Conservation (phyloP, 2,113 vertebrate species). For the Electrona antarctica region DNA sequence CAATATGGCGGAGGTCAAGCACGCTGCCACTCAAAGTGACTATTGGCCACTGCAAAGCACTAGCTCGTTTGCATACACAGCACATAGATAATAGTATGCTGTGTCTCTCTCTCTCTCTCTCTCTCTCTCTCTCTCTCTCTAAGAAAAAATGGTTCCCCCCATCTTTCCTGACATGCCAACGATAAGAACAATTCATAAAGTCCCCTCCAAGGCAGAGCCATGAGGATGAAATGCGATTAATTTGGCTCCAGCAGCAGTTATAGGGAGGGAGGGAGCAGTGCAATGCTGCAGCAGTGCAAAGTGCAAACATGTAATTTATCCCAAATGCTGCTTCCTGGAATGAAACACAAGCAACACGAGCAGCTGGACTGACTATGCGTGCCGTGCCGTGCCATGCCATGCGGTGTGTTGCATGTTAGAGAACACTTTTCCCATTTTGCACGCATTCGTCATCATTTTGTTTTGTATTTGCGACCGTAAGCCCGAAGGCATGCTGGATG, state of each 20-base stretch:
- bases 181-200: too few species aligned
- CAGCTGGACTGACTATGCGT: slow-evolving; percentile 1
- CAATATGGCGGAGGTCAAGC: too few species aligned
- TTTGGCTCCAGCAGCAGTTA: too few species aligned
- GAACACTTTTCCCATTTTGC: slow-evolving; percentile 33
- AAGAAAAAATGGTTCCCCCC: too few species aligned
- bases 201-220: slow-evolving; percentile 17
- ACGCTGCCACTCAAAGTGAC: too few species aligned
- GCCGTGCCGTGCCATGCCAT: slow-evolving; percentile 20
- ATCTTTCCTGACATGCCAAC: too few species aligned
- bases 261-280: background rate
- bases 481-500: slow-evolving; percentile 44
- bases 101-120: too few species aligned
- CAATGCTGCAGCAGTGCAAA: background rate
- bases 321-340: slow-evolving; percentile 29
- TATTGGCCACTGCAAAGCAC: too few species aligned
- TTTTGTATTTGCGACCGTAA: slow-evolving; percentile 42
- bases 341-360: slow-evolving; percentile 34
- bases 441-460: slow-evolving; percentile 72
- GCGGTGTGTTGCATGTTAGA: slow-evolving; percentile 47
- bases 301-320: slow-evolving; percentile 31
- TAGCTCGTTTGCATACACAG: too few species aligned
- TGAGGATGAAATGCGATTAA: slow-evolving; percentile 37
- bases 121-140: too few species aligned
- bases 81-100: too few species aligned